phyloP scores from a whole-genome alignment of 1,140 invertebrate genomes.

The Carposina sasakii region DNA sequence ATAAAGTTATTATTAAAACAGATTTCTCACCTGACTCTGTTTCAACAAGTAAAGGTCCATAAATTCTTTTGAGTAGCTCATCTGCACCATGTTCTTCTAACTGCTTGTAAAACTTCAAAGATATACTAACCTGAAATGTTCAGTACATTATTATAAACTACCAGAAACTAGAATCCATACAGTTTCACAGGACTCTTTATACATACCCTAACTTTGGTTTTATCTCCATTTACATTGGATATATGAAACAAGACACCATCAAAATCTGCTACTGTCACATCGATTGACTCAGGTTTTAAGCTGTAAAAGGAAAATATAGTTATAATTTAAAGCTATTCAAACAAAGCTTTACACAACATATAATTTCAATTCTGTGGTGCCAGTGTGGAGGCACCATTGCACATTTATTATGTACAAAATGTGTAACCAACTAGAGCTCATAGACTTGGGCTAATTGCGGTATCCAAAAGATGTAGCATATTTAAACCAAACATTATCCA shows the following conservation, averaged over 20 bases:
- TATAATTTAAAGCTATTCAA: neutral
- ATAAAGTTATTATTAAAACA: too few relatives aligned
- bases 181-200: too few relatives aligned
- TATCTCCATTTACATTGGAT: slow-evolving; percentile 96
- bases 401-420: too few relatives aligned
- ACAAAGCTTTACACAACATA: neutral
- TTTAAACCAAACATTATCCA: too few relatives aligned
- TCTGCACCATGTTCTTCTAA: slow-evolving; percentile 98
- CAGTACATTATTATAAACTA: neutral
- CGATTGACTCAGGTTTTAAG: slow-evolving; percentile 94
- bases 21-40: slow-evolving; percentile 91
- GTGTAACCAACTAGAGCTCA: too few relatives aligned
- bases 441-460: too few relatives aligned
- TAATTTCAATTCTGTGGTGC: neutral
- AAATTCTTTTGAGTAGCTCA: slow-evolving; percentile 94
- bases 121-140: slow-evolving; percentile 92
- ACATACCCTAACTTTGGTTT: slow-evolving; percentile 96
- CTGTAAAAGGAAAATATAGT: slow-evolving; percentile 75
- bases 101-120: slow-evolving; percentile 98
- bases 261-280: slow-evolving; percentile 96
- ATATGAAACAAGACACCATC: slow-evolving; percentile 99
- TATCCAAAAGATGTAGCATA: too few relatives aligned
- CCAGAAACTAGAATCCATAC: too few relatives aligned
- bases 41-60: slow-evolving; percentile 85
- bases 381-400: too few relatives aligned